Percentiles rank a stretch among this genome's conserved stretches.
Conservation (phyloP, 2,113 vertebrate species). For the Butorides virescens region DNA sequence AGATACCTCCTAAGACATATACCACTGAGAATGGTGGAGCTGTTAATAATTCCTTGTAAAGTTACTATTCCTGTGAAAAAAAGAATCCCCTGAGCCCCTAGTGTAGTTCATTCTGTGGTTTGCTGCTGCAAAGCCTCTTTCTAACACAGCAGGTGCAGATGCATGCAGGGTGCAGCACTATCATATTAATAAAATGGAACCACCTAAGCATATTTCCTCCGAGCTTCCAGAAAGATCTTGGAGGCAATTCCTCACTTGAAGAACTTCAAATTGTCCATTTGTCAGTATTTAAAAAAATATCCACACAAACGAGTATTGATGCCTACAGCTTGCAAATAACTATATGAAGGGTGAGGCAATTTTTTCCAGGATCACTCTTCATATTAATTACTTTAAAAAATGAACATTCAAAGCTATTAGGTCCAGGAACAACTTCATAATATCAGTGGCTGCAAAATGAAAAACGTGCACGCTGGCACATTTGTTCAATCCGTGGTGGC, state of each 20-base stretch:
- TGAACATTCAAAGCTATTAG: not conserved
- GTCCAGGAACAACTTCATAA: slow-evolving; percentile 27
- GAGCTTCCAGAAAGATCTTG: slow-evolving; percentile 9
- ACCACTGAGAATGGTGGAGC: not conserved
- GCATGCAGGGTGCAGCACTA: not conserved
- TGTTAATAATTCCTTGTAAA: slow-evolving; percentile 23
- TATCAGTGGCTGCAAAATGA: slow-evolving; percentile 30
- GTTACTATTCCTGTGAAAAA: not conserved
- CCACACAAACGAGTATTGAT: not conserved
- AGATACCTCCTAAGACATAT: not conserved
- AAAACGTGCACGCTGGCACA: not conserved
- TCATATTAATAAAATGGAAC: not conserved
- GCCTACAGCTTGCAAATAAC: slow-evolving; percentile 30
- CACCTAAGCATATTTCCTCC: not conserved
- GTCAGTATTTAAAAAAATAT: not conserved
- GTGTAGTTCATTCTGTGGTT: not conserved
- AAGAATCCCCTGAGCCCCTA: not conserved
- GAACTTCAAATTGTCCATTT: not conserved
- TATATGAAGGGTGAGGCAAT: slow-evolving; percentile 3
- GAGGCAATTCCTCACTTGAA: not conserved
- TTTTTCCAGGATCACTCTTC: slow-evolving; percentile 3
- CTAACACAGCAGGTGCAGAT: slow-evolving; percentile 22
- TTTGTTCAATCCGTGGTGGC: not conserved
- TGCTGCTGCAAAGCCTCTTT: not conserved
- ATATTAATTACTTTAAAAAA: slow-evolving; percentile 38